Percentiles rank a stretch among this genome's conserved stretches.
Evolutionary conservation across 1,140 invertebrate species (phyloP).

Genomic region (Papilio aristodemus): DNA sequence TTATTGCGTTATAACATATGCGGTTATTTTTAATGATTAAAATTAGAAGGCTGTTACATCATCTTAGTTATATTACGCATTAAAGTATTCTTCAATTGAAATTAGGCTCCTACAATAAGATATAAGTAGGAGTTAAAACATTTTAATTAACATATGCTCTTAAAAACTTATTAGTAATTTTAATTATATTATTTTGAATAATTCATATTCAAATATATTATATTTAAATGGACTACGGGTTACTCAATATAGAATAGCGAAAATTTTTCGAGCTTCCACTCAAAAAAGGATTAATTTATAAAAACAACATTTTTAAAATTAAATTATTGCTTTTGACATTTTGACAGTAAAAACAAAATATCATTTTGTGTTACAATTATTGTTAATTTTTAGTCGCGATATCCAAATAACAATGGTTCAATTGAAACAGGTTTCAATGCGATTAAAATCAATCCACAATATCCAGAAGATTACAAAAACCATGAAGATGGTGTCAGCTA

Average conservation of each 20-base stretch:
- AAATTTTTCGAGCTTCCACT: too few species aligned
- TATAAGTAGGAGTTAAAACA: background rate
- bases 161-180: too few species aligned
- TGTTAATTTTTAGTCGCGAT: background rate
- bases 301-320: too few species aligned
- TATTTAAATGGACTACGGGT: too few species aligned
- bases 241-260: too few species aligned
- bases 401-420: conserved; percentile 89
- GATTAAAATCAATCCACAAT: conserved; percentile 98
- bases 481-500: conserved; percentile 99
- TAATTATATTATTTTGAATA: too few species aligned
- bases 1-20: conserved; percentile 4
- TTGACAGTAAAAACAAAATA: background rate
- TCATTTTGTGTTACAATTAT: background rate
- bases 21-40: background rate
- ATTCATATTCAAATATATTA: too few species aligned
- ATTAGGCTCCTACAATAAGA: background rate
- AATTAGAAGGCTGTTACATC: conserved; percentile 6
- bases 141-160: background rate
- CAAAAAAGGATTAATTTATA: too few species aligned
- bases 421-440: conserved; percentile 94
- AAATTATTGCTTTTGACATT: too few species aligned
- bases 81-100: background rate
- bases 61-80: background rate
- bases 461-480: conserved; percentile 99